A percentile compares a stretch with the other conserved stretches of the same genome.
phyloP scores from a whole-genome alignment of 2,888 invertebrate species.

The Danaus chrysippus region DNA sequence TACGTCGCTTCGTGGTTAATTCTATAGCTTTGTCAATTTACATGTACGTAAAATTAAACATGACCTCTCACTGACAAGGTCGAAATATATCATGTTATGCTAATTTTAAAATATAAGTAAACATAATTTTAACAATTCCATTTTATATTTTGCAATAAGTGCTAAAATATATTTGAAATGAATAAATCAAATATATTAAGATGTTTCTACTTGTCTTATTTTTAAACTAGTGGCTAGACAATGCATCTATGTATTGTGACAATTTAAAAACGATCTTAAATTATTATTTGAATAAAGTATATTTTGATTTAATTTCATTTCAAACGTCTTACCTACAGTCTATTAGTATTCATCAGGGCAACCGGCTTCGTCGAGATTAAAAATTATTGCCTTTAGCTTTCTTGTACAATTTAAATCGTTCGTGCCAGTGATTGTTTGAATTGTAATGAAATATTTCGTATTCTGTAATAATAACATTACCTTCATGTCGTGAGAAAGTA shows the following conservation, averaged over 20 bases:
- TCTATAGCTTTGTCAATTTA: constrained; percentile 27
- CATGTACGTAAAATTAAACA: constrained; percentile 27
- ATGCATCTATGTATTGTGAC: no score
- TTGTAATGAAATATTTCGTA: no score
- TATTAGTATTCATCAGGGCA: not conserved
- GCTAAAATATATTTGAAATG: not conserved
- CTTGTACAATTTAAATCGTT: no score
- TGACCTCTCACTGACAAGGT: constrained; percentile 26
- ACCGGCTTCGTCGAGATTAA: not conserved
- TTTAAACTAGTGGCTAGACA: not conserved
- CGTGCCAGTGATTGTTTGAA: no score
- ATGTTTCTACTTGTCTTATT: not conserved
- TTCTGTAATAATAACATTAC: not conserved
- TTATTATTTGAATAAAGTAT: no score
- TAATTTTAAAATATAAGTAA: not conserved
- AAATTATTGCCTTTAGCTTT: not conserved
- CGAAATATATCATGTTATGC: constrained; percentile 15
- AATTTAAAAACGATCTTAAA: no score
- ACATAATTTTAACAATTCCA: no score
- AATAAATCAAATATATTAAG: not conserved
- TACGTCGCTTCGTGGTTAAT: constrained; percentile 31
- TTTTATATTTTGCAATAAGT: no score
- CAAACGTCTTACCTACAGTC: no score
- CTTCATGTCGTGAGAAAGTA: not conserved
- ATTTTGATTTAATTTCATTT: not conserved